Evolutionary conservation across 2,888 invertebrate genomes (phyloP), one percentile per base, ranked within the genome.

Genomic region (Tribolium freemani): DNA sequence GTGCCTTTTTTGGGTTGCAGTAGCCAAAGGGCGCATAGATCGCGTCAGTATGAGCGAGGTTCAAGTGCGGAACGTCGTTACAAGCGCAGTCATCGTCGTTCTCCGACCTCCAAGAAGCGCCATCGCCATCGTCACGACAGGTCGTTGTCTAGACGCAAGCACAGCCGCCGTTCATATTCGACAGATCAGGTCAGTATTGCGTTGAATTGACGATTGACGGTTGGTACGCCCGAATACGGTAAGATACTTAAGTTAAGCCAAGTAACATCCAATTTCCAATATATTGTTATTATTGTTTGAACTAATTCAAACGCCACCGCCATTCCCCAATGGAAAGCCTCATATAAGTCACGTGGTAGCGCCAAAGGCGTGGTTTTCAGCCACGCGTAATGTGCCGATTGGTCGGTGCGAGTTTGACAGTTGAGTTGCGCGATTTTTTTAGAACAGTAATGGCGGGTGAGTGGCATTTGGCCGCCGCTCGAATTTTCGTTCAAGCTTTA

Each of bases 41-140:
- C 90, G 11, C 87, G 90, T 11, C 89, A 90, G 75, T 90, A 90
- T 84, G 94, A 90, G 89, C 91, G 90, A 87, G 94, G 92, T 86
- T 94, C 90, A 84, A 94, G 89, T 88, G 93, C 90, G 87, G 94
- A 92, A 90, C 87, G 94, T 83, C 92, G 95, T 78, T 95, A 94
- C 87, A 96, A 95, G 87, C 91, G 95, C 80, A 94, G 94, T 83
- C 92, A 94, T 86, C 92, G 94, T 79, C 91, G 95, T 85, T 94
- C 95, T 78, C 94, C 94, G 76, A 93, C 93, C 75, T 92, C 92
- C 80, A 92, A 93, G 83, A 92, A 93, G 84, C 90, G 93, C 79
- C 91, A 93, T 83, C 90, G 91, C 83, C 92, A 93, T 85, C 88
- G 89, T 72, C 89, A 90, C 82, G 88, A 89, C 78, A 87, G 88